Evolutionary conservation across 53 echinoderm and acorn worm species (phyloP).

Genomic region (Henricia sp.): DNA sequence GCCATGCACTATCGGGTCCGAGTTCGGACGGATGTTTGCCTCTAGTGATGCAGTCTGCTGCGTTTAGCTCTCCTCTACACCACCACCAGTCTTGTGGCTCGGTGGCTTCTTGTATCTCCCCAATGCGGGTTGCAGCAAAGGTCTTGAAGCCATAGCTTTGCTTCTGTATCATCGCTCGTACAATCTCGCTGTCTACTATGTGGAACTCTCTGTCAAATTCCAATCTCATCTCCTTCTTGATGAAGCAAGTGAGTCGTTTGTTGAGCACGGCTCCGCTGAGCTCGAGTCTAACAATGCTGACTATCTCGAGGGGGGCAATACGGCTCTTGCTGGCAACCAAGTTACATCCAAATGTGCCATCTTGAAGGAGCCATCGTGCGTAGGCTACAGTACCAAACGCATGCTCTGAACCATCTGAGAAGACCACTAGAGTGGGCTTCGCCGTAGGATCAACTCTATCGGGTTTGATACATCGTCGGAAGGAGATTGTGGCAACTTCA

Average conservation of each 20-base stretch:
- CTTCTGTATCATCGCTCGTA: conserved; percentile 58
- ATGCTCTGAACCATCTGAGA: conserved; percentile 64
- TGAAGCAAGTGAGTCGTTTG: conserved; percentile 34
- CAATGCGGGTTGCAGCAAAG: conserved; percentile 59
- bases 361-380: conserved; percentile 19
- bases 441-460: conserved; percentile 3
- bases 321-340: conserved; percentile 60
- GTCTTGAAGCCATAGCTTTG: conserved; percentile 64
- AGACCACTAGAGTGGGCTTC: conserved; percentile 34
- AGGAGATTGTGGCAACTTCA: background rate
- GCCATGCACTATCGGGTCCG: conserved; percentile 50
- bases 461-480: conserved; percentile 40
- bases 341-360: conserved; percentile 25
- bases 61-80: conserved; percentile 59
- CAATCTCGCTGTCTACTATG: conserved; percentile 62
- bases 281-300: conserved; percentile 56
- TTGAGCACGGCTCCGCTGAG: conserved; percentile 63
- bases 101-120: conserved; percentile 54
- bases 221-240: conserved; percentile 23
- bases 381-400: conserved; percentile 60
- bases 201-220: conserved; percentile 48
- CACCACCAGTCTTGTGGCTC: conserved; percentile 65
- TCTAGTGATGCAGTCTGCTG: conserved; percentile 56
- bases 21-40: conserved; percentile 40
- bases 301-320: conserved; percentile 40